Percentiles rank a stretch among this genome's conserved stretches.
Evolutionary conservation across 2,797 vertebrate species (phyloP).

Genomic region (Sparidentex hasta): DNA sequence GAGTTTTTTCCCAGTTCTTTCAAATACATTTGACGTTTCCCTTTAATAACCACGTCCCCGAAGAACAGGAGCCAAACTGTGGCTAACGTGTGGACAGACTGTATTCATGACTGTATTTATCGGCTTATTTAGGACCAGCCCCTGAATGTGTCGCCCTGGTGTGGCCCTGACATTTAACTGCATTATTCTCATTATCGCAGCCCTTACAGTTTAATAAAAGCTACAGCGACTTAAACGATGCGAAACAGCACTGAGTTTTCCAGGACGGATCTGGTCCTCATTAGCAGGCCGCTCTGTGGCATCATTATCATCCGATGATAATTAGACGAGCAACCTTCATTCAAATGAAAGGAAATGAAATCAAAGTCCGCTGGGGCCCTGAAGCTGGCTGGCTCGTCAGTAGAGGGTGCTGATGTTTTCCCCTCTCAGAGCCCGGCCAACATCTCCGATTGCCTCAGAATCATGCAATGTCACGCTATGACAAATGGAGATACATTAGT

Average conservation of each 20-base stretch:
- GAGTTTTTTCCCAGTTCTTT: not conserved
- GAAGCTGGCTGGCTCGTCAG: constrained; percentile 82
- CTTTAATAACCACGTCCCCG: not conserved
- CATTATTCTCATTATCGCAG: constrained; percentile 35
- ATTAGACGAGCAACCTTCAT: constrained; percentile 66
- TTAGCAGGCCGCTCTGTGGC: constrained; percentile 61
- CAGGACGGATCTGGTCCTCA: constrained; percentile 51
- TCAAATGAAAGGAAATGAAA: constrained; percentile 65
- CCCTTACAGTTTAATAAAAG: constrained; percentile 31
- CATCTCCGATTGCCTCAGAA: constrained; percentile 89
- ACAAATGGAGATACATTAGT: constrained; percentile 90
- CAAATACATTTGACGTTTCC: not conserved
- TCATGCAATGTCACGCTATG: constrained; percentile 89
- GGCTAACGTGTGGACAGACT: constrained; percentile 4
- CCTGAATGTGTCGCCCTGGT: constrained; percentile 10
- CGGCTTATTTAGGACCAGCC: constrained; percentile 2
- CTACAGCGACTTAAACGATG: constrained; percentile 39
- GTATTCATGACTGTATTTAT: constrained; percentile 10
- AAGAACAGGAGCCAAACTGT: constrained; percentile 17
- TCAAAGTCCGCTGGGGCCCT: constrained; percentile 54
- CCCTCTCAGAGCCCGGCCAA: constrained; percentile 80
- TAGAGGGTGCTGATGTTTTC: constrained; percentile 94
- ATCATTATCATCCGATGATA: constrained; percentile 62
- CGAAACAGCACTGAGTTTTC: constrained; percentile 28
- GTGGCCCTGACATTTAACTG: constrained; percentile 14